Conservation (phyloP, 2,113 vertebrate species). For the Engystomops pustulosus region DNA sequence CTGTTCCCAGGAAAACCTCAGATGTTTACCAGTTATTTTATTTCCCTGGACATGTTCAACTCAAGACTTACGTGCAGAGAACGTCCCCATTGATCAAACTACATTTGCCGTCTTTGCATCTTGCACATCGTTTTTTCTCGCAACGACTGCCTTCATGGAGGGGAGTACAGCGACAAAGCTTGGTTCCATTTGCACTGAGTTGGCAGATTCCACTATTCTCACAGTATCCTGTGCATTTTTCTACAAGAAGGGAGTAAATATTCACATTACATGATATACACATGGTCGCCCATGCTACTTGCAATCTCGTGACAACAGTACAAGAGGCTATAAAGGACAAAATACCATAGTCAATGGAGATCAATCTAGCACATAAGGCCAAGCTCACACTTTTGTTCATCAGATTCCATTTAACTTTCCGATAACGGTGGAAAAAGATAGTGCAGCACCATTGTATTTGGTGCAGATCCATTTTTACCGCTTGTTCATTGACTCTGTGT, state of each 20-base stretch:
- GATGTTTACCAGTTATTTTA: neutral
- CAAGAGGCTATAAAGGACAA: no score
- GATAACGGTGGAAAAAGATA: no score
- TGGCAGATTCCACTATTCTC: slow-evolving; percentile 84
- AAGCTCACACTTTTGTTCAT: no score
- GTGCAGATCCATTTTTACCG: no score
- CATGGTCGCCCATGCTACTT: no score
- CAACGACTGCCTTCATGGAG: slow-evolving; percentile 82
- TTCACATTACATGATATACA: no score
- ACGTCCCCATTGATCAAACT: slow-evolving; percentile 77
- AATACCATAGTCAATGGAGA: no score
- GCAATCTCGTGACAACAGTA: no score
- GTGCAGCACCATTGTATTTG: no score
- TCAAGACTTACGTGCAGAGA: slow-evolving; percentile 82
- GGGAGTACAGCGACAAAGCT: slow-evolving; percentile 81
- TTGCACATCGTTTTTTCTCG: slow-evolving; percentile 84
- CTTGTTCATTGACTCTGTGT: no score
- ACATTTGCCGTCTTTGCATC: slow-evolving; percentile 88
- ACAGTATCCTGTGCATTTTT: slow-evolving; percentile 87
- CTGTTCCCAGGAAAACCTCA: neutral
- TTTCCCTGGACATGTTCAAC: neutral
- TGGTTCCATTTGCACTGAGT: slow-evolving; percentile 76
- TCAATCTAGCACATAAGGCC: no score
- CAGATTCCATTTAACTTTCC: no score
- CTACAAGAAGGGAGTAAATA: slow-evolving; percentile 69